phyloP scores from a whole-genome alignment of 2,797 vertebrate species.

The Fistularia tabacaria region DNA sequence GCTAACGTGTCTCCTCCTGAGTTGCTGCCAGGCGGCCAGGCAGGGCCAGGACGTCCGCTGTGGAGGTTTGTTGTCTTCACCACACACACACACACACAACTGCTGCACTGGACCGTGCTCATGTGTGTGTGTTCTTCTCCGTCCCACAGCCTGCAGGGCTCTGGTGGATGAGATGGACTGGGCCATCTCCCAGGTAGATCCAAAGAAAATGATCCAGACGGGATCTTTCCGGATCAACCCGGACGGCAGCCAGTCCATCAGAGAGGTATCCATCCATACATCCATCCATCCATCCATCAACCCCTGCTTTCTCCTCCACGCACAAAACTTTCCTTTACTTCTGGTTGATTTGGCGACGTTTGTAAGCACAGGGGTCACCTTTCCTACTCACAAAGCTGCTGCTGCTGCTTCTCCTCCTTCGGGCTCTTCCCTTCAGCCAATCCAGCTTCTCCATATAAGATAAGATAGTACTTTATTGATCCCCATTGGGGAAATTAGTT shows the following conservation, averaged over 20 bases:
- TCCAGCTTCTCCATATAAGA: no score
- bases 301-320: not conserved
- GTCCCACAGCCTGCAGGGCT: conserved; percentile 84
- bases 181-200: conserved; percentile 88
- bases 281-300: no score
- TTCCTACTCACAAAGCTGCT: no score
- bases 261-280: conserved; percentile 81
- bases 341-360: no score
- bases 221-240: conserved; percentile 96
- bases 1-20: conserved; percentile 67
- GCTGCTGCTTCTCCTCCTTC: no score
- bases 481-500: no score
- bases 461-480: no score
- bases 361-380: no score
- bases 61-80: conserved; percentile 76
- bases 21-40: conserved; percentile 66
- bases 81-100: not conserved
- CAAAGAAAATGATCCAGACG: conserved; percentile 91
- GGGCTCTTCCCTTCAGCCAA: no score
- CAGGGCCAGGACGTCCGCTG: conserved; percentile 90
- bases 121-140: not conserved
- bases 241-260: conserved; percentile 91
- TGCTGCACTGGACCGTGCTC: not conserved
- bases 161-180: conserved; percentile 96
- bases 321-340: no score